Conservation (phyloP, 2,888 invertebrate species). For the Campoplex capitator region DNA sequence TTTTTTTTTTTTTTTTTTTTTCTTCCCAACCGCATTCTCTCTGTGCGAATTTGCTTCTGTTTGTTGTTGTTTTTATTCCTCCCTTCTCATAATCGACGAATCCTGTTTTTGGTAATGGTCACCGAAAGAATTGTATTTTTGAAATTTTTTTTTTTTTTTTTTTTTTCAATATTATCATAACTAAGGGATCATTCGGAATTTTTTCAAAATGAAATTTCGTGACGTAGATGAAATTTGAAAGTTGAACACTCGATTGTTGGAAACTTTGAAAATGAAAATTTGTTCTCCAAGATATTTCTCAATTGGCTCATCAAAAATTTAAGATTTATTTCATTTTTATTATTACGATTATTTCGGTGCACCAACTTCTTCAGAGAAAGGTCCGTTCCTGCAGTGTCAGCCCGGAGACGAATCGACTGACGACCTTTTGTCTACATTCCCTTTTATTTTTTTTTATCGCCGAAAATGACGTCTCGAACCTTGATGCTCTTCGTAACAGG, state of each 20-base stretch:
- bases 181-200: too few relatives aligned
- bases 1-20: background rate
- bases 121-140: background rate
- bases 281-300: too few relatives aligned
- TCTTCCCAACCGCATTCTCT: background rate
- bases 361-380: background rate
- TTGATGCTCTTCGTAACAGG: slow-evolving; percentile 58
- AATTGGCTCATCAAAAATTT: background rate
- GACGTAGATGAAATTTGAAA: too few relatives aligned
- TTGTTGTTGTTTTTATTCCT: background rate
- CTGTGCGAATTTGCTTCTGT: background rate
- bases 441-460: background rate
- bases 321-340: background rate
- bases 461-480: slow-evolving; percentile 15
- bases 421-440: background rate
- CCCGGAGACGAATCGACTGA: background rate
- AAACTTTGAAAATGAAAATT: too few relatives aligned
- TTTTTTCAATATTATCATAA: too few relatives aligned
- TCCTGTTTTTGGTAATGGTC: background rate
- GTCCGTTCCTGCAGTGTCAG: background rate
- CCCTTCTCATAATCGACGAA: background rate
- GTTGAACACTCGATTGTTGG: too few relatives aligned
- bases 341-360: background rate
- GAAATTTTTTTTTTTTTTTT: background rate
- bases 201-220: too few relatives aligned